A percentile compares a stretch with the other conserved stretches of the same genome.
These are phyloP conservation scores for Ptychadena robeensis DNA, from an alignment of 2,797 vertebrate species.

Conservation along the genomic window DNA sequence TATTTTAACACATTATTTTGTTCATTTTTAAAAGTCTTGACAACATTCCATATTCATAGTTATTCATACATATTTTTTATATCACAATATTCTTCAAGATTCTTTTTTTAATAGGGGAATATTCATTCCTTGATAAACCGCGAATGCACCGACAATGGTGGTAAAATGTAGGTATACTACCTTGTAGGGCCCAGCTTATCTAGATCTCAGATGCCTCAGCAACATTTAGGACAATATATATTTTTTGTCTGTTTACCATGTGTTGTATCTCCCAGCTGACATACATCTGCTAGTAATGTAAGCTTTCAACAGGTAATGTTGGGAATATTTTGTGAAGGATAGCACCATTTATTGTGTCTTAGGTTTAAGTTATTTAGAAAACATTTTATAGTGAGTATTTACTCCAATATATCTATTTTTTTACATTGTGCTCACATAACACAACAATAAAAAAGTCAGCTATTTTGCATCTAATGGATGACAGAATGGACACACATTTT, in stretches of 20 bases:
- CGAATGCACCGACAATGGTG: neutral
- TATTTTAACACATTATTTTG: too few relatives aligned
- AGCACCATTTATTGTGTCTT: neutral
- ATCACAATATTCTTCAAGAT: too few relatives aligned
- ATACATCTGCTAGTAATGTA: constrained; percentile 48
- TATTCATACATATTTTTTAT: too few relatives aligned
- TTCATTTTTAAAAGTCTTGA: too few relatives aligned
- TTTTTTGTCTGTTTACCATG: constrained; percentile 28
- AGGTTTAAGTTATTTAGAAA: neutral
- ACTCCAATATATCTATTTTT: too few relatives aligned
- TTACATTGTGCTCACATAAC: neutral
- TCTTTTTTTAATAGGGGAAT: too few relatives aligned
- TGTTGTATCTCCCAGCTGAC: constrained; percentile 41
- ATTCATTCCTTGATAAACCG: constrained; percentile 7
- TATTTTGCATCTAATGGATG: neutral
- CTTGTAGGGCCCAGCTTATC: constrained; percentile 13
- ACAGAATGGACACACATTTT: neutral
- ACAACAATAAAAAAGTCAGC: too few relatives aligned
- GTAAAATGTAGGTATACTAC: constrained; percentile 27
- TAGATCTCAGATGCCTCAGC: constrained; percentile 45
- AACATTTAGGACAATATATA: constrained; percentile 39
- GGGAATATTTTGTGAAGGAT: neutral
- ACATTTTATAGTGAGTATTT: too few relatives aligned
- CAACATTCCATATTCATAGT: too few relatives aligned
- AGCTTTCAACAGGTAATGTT: neutral